A percentile compares a stretch with the other conserved stretches of the same genome.
phyloP scores from a whole-genome alignment of 2,888 invertebrate genomes.

The Stenchaetothrips biformis region DNA sequence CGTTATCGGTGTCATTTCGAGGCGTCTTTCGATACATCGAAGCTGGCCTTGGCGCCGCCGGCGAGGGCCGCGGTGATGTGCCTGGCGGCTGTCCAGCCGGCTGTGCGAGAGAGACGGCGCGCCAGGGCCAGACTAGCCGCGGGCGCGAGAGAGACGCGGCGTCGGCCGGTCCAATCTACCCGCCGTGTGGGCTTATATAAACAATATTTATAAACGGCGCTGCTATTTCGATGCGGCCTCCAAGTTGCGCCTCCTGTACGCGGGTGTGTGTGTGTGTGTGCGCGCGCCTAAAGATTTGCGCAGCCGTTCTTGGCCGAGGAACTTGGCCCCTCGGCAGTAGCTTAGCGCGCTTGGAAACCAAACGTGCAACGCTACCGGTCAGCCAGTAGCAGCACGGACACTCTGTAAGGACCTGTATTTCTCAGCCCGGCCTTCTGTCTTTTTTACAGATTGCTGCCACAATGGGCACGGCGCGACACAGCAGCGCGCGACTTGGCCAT shows the following conservation, averaged over 20 bases:
- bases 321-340: too few species aligned
- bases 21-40: neutral
- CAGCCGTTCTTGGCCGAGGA: too few species aligned
- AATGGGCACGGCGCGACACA: neutral
- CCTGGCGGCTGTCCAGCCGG: neutral
- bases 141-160: neutral
- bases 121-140: neutral
- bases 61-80: neutral
- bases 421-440: too few species aligned
- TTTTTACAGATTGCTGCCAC: too few species aligned
- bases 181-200: neutral
- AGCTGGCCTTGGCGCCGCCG: neutral
- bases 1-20: too few species aligned
- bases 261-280: neutral
- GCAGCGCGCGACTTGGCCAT: neutral
- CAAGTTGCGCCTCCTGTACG: neutral
- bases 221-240: slow-evolving; percentile 5
- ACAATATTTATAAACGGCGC: neutral
- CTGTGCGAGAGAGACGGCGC: neutral
- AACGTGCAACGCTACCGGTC: too few species aligned
- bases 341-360: too few species aligned
- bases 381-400: too few species aligned
- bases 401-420: too few species aligned
- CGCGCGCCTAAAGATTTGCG: neutral
- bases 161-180: neutral